Evolutionary conservation across 1,140 invertebrate genomes (phyloP), one percentile per base, ranked within the genome.

Genomic region (Calliphora vicina): DNA sequence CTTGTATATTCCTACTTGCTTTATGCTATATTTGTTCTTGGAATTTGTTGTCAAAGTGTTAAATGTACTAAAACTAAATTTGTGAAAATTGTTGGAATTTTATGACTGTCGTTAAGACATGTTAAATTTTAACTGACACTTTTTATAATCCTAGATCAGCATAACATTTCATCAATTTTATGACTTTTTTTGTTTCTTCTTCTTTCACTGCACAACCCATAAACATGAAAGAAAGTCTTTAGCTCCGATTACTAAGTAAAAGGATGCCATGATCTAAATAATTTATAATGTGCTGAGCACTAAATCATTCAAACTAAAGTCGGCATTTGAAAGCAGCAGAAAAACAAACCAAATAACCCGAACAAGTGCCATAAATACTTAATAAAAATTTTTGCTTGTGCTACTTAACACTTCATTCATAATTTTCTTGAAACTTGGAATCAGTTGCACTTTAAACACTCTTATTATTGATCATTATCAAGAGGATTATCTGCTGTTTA

Each of bases 21-120:
- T n/a, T n/a, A n/a, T n/a, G n/a, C n/a, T n/a, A n/a, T n/a, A n/a
- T n/a, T 67, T 67, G 61, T 67, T 67, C 61, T 67, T 20, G n/a
- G 61, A 67, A 67, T 23, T 67, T 23, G n/a, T 67, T 67, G 61
- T 67, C 61, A 67, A 67, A 67, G 61, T 67, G 61, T 85, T 84
- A 83, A 85, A 86, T 35, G 29, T 35, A 2, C 8, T 35, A 8
- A 8, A 8, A 8, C 35, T 23, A 67, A 67, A 23, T 20, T 67
- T 25, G 23, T 23, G 1, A 23, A 67, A 67, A 23, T 23, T 12
- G n/a, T 50, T 50, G 12, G 2, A 17, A 17, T 50, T 50, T 50
- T 50, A 50, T 50, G 45, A 50, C 17, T 13, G 12, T n/a, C 12
- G 45, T 50, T 50, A 67, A 67, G 23, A 23, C 12, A 67, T 23